These are phyloP conservation scores for Taurulus bubalis DNA, from an alignment of 2,113 vertebrate genomes.

Conservation along the genomic window DNA sequence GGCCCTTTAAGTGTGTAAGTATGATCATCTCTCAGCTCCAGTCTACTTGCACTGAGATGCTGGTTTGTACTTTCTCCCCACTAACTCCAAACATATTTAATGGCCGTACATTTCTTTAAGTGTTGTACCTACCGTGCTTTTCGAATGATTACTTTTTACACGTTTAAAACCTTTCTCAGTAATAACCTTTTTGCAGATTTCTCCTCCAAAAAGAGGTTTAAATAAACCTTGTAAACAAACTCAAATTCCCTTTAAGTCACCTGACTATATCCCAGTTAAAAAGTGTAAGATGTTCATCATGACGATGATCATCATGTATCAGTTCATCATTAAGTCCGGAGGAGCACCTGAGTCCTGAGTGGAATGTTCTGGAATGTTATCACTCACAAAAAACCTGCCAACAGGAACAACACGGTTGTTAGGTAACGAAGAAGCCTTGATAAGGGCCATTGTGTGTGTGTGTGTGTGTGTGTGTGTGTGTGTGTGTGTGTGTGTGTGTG, in stretches of 20 bases:
- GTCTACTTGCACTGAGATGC: background rate
- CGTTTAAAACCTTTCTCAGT: background rate
- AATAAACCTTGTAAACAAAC: background rate
- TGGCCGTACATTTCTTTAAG: background rate
- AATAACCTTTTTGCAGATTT: background rate
- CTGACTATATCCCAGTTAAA: background rate
- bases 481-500: background rate
- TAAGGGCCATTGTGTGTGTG: conserved; percentile 16
- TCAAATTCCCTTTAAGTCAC: background rate
- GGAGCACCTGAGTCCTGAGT: conserved; percentile 38
- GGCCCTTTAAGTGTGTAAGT: conserved; percentile 1
- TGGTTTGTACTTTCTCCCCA: background rate
- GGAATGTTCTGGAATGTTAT: conserved; percentile 74
- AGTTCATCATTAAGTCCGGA: background rate
- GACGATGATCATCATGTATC: background rate
- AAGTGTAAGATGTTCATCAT: background rate
- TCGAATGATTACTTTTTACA: no score
- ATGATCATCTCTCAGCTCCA: conserved; percentile 1
- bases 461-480: background rate
- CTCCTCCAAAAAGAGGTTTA: background rate
- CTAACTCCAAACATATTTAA: background rate
- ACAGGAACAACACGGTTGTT: conserved; percentile 56
- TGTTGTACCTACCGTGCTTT: background rate
- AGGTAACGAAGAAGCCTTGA: conserved; percentile 50
- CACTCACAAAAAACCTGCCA: conserved; percentile 33